Evolutionary conservation across 2,888 invertebrate genomes (phyloP).

Genomic region (Drosophila peninsularis): DNA sequence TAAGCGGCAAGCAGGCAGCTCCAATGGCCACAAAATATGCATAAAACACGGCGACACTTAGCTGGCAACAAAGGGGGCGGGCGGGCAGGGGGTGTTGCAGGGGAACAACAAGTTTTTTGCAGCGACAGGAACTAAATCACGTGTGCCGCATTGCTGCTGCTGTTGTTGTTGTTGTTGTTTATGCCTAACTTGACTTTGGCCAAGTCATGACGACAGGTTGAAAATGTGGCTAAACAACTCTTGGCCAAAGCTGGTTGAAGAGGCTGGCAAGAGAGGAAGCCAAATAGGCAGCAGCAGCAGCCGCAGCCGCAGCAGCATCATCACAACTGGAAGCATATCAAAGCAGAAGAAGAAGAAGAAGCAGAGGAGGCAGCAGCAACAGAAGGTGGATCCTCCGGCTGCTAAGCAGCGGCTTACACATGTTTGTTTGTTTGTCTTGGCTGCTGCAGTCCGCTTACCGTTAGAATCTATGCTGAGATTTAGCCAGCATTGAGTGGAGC

Average conservation of each 20-base stretch:
- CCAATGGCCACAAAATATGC: constrained; percentile 67
- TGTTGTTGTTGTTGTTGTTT: constrained; percentile 42
- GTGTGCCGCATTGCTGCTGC: constrained; percentile 55
- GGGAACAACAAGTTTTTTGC: constrained; percentile 72
- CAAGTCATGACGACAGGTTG: constrained; percentile 80
- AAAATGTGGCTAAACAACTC: constrained; percentile 78
- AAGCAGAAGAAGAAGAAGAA: constrained; percentile 5
- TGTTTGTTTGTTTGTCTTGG: constrained; percentile 69
- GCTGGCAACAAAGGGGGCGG: constrained; percentile 1
- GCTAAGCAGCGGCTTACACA: constrained; percentile 79
- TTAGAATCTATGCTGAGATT: constrained; percentile 59
- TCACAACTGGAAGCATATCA: constrained; percentile 21
- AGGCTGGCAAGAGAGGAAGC: constrained; percentile 37
- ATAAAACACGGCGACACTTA: constrained; percentile 64
- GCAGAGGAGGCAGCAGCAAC: not conserved
- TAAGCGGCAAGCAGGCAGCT: constrained; percentile 57
- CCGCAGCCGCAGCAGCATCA: constrained; percentile 16
- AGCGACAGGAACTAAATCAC: constrained; percentile 80
- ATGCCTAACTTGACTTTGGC: constrained; percentile 75
- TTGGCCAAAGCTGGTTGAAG: constrained; percentile 50
- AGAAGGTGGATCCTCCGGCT: constrained; percentile 58
- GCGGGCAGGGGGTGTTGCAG: not conserved
- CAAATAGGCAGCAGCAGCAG: constrained; percentile 26
- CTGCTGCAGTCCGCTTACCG: constrained; percentile 56
- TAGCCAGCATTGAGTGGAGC: not conserved